phyloP scores from a whole-genome alignment of 2,888 invertebrate genomes.

The Eilema griseolum region DNA sequence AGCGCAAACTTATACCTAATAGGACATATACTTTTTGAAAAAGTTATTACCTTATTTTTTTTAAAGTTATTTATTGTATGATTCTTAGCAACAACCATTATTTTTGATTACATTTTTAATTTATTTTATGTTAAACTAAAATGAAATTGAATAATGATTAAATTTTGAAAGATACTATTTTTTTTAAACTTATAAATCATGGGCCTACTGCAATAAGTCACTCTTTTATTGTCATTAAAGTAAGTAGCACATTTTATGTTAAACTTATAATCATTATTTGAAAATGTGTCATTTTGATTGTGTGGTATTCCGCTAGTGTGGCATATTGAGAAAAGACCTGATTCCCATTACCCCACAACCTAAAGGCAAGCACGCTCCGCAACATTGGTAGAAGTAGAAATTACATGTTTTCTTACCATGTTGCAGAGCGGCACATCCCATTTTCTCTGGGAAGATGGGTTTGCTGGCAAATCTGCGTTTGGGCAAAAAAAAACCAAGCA shows the following conservation, averaged over 20 bases:
- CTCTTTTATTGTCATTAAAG: not conserved
- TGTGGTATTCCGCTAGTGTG: not conserved
- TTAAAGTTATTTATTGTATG: constrained; percentile 4
- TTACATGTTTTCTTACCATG: too few relatives aligned
- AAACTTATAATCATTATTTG: not conserved
- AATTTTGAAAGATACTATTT: too few relatives aligned
- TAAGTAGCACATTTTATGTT: constrained; percentile 2
- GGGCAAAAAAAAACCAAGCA: too few relatives aligned
- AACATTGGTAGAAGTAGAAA: too few relatives aligned
- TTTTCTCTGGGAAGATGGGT: too few relatives aligned
- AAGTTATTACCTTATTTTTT: not conserved
- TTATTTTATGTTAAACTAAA: too few relatives aligned
- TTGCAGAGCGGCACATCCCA: too few relatives aligned
- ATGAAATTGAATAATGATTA: not conserved
- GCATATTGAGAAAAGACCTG: not conserved
- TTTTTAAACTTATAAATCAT: not conserved
- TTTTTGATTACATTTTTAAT: not conserved
- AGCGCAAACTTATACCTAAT: too few relatives aligned
- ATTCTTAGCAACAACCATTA: not conserved
- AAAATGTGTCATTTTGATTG: constrained; percentile 3
- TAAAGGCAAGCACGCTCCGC: too few relatives aligned
- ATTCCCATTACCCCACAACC: too few relatives aligned
- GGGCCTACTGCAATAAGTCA: too few relatives aligned
- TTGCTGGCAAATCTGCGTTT: too few relatives aligned
- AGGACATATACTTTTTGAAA: not conserved